phyloP scores from a whole-genome alignment of 1,140 invertebrate genomes.

The Periplaneta americana region DNA sequence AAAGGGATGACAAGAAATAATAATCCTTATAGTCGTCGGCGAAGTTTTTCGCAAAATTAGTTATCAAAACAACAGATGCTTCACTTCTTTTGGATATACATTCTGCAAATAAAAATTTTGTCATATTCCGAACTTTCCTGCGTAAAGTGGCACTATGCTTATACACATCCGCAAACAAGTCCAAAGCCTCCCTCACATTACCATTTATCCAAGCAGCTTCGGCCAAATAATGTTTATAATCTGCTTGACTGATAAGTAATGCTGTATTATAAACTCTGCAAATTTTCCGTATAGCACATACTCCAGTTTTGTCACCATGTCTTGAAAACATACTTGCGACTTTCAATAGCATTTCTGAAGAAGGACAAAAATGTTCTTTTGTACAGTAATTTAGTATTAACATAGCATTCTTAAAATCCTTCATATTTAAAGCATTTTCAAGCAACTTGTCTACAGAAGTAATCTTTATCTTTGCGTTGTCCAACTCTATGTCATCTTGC shows the following conservation, averaged over 20 bases:
- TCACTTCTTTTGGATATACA: background rate
- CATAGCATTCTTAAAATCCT: background rate
- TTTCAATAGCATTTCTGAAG: background rate
- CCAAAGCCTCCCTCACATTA: background rate
- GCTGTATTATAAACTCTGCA: background rate
- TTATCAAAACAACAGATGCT: conserved; percentile 7
- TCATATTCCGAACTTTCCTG: background rate
- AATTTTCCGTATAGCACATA: background rate
- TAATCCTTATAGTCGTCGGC: conserved; percentile 1
- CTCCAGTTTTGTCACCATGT: background rate
- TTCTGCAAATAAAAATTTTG: conserved; percentile 1
- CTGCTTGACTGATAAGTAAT: background rate
- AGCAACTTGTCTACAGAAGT: background rate
- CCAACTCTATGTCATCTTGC: background rate
- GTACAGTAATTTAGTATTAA: background rate
- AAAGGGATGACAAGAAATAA: conserved; percentile 5
- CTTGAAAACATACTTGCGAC: background rate
- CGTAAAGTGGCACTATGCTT: background rate
- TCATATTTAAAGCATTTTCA: background rate
- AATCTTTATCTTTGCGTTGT: background rate
- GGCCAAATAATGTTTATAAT: conserved; percentile 3
- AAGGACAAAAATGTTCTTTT: background rate
- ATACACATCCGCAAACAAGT: background rate
- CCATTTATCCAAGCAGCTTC: conserved; percentile 5
- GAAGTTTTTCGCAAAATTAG: conserved; percentile 2